Conservation (phyloP, 1,140 invertebrate species). For the Drosophila kohkoa region DNA sequence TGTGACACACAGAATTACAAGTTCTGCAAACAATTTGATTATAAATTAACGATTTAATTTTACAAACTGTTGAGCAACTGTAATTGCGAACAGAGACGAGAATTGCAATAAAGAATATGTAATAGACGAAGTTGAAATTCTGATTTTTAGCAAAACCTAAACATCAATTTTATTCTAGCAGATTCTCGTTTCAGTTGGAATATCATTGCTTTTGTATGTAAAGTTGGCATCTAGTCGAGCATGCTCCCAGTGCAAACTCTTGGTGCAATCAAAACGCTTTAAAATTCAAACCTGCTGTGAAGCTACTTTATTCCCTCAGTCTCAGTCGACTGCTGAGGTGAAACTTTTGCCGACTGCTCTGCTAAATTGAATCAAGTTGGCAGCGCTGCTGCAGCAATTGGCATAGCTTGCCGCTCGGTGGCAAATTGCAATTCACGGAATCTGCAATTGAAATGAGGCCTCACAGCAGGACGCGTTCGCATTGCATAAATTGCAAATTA, state of each 20-base stretch:
- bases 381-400: conserved; percentile 7
- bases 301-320: not conserved
- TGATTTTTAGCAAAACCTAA: no score
- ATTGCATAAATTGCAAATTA: conserved; percentile 49
- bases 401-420: conserved; percentile 4
- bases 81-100: no score
- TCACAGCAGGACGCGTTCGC: conserved; percentile 5
- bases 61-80: no score
- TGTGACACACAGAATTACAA: not conserved
- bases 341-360: conserved; percentile 29
- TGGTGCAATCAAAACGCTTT: not conserved
- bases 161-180: no score
- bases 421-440: conserved; percentile 64
- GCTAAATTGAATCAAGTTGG: conserved; percentile 65
- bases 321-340: not conserved
- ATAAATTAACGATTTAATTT: not conserved
- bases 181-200: no score
- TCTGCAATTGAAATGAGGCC: conserved; percentile 56
- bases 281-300: not conserved
- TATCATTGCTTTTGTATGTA: no score
- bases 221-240: not conserved
- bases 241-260: not conserved
- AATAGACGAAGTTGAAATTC: no score
- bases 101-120: no score
- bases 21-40: not conserved